Conservation (phyloP, 2,888 invertebrate genomes). For the Brachynemurus nebulosus region DNA sequence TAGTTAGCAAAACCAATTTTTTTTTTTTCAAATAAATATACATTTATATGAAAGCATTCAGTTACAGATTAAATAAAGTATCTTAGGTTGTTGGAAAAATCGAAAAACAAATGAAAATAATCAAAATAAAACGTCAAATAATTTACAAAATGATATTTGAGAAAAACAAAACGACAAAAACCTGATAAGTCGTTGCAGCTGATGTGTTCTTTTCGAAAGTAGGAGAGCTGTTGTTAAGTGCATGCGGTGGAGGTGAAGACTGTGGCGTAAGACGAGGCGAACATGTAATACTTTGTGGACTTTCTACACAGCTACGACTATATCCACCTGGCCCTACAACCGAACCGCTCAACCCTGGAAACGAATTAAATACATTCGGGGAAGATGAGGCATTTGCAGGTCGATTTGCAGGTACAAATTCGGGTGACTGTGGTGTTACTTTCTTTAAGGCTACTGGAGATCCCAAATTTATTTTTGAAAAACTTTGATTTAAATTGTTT, state of each 20-base stretch:
- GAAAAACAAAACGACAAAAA: too few species aligned
- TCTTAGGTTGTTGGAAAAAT: too few species aligned
- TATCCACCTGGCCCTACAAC: neutral
- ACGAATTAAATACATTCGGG: conserved; percentile 29
- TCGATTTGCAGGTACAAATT: conserved; percentile 35
- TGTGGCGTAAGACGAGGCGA: conserved; percentile 37
- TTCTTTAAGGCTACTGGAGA: conserved; percentile 30
- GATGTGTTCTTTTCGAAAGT: conserved; percentile 25
- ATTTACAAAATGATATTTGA: too few species aligned
- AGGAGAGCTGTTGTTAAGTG: conserved; percentile 30
- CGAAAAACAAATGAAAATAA: too few species aligned
- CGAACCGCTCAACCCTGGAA: conserved; percentile 24
- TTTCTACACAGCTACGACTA: conserved; percentile 24
- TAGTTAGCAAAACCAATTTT: too few species aligned
- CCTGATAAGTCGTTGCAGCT: conserved; percentile 29
- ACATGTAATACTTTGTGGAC: conserved; percentile 26
- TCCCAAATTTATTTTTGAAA: conserved; percentile 25
- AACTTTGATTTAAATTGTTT: conserved; percentile 25
- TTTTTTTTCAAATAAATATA: too few species aligned
- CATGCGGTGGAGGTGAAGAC: conserved; percentile 32
- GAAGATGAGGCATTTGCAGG: conserved; percentile 22
- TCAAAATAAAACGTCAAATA: too few species aligned
- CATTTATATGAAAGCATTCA: too few species aligned
- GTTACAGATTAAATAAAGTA: too few species aligned
- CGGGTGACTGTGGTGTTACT: conserved; percentile 38